phyloP scores from a whole-genome alignment of 1,140 invertebrate genomes.

The Marisa cornuarietis region DNA sequence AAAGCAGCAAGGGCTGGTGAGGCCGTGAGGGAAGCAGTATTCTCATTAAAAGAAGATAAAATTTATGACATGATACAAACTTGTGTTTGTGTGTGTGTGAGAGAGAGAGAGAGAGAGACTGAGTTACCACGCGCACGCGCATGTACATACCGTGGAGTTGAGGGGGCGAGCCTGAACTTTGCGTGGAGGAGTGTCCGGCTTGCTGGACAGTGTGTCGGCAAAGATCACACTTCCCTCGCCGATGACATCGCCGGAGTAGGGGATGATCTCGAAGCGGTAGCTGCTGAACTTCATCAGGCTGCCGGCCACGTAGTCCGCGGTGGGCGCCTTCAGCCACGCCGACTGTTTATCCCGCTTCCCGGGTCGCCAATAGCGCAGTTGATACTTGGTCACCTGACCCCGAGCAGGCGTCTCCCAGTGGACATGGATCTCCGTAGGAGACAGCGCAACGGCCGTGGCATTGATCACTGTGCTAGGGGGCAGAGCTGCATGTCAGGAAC shows the following conservation, averaged over 20 bases:
- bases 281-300: constrained; percentile 31
- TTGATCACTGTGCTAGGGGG: constrained; percentile 26
- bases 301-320: constrained; percentile 29
- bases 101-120: no score
- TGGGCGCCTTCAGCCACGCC: constrained; percentile 23
- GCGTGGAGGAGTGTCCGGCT: constrained; percentile 34
- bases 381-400: constrained; percentile 34
- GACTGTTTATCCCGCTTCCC: constrained; percentile 34
- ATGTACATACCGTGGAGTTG: constrained; percentile 31
- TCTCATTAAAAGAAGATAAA: no score
- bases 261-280: constrained; percentile 41
- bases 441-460: constrained; percentile 23
- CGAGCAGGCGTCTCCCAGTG: constrained; percentile 35
- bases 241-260: constrained; percentile 34
- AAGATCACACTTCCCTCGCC: constrained; percentile 39
- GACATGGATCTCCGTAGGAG: constrained; percentile 37
- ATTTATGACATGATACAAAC: neutral
- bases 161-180: constrained; percentile 20
- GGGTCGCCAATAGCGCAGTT: constrained; percentile 35
- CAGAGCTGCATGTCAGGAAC: constrained; percentile 17
- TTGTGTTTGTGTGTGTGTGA: no score
- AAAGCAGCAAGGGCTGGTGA: no score
- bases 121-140: neutral
- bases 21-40: no score
- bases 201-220: constrained; percentile 28